phyloP scores from a whole-genome alignment of 2,113 vertebrate species.

The Sardina pilchardus region DNA sequence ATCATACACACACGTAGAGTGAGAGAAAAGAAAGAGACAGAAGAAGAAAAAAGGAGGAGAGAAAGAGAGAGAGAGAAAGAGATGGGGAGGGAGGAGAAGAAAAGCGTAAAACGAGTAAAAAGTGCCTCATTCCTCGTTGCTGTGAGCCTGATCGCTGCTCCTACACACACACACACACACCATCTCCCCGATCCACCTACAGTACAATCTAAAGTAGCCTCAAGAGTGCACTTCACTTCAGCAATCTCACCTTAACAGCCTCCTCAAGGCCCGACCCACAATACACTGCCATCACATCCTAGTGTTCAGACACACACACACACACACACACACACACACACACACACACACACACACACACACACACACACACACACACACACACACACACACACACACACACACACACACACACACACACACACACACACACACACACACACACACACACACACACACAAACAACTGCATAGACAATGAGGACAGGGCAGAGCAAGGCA shows the following conservation, averaged over 20 bases:
- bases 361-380: neutral
- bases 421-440: neutral
- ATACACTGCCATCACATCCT: neutral
- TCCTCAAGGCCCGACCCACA: neutral
- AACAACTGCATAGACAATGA: neutral
- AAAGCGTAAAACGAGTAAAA: neutral
- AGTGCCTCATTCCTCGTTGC: no score
- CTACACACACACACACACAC: no score
- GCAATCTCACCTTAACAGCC: no score
- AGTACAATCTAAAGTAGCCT: no score
- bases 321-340: conserved; percentile 3
- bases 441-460: neutral
- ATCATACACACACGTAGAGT: no score
- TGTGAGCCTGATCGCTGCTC: no score
- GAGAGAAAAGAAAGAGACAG: no score
- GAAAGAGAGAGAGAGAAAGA: no score
- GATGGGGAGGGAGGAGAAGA: neutral
- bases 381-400: neutral
- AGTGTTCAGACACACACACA: neutral
- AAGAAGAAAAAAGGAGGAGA: no score
- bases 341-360: neutral
- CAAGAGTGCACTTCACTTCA: no score
- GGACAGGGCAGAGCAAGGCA: neutral
- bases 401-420: neutral
- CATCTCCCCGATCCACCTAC: no score